These are phyloP conservation scores for Melieria picta DNA, from an alignment of 2,888 invertebrate genomes.

Conservation along the genomic window DNA sequence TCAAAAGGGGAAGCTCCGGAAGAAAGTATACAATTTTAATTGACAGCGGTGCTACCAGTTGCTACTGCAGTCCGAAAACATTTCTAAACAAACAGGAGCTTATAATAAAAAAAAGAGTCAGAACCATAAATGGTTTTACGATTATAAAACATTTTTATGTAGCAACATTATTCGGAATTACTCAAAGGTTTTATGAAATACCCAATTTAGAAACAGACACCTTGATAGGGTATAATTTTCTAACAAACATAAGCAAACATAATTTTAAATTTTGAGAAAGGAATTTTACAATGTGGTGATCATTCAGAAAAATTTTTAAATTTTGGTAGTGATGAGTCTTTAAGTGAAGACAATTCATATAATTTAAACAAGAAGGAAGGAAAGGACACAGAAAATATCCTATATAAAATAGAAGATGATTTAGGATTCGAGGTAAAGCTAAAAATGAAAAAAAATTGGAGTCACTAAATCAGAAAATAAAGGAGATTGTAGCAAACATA, in stretches of 20 bases:
- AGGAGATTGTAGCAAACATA: not conserved
- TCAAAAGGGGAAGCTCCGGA: too few species aligned
- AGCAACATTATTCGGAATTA: conserved; percentile 16
- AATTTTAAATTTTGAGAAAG: conserved; percentile 17
- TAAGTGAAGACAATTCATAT: too few species aligned
- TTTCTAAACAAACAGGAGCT: conserved; percentile 22
- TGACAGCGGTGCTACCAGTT: conserved; percentile 14
- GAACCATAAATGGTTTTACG: too few species aligned
- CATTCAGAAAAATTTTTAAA: not conserved
- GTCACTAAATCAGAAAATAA: too few species aligned
- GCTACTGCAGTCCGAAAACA: conserved; percentile 1
- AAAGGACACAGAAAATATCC: too few species aligned
- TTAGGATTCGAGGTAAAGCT: not conserved
- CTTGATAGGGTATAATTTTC: conserved; percentile 15
- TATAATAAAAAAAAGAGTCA: too few species aligned
- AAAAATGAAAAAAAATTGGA: too few species aligned
- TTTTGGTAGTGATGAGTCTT: too few species aligned
- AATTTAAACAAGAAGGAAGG: not conserved
- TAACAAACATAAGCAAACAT: conserved; percentile 21
- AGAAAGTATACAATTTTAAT: conserved; percentile 11
- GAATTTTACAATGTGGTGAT: not conserved
- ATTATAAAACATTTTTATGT: too few species aligned
- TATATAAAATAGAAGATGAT: too few species aligned
- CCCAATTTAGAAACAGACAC: conserved; percentile 7
- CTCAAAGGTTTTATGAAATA: conserved; percentile 28